Conservation (phyloP, 2,797 vertebrate species). For the Macropodus opercularis region DNA sequence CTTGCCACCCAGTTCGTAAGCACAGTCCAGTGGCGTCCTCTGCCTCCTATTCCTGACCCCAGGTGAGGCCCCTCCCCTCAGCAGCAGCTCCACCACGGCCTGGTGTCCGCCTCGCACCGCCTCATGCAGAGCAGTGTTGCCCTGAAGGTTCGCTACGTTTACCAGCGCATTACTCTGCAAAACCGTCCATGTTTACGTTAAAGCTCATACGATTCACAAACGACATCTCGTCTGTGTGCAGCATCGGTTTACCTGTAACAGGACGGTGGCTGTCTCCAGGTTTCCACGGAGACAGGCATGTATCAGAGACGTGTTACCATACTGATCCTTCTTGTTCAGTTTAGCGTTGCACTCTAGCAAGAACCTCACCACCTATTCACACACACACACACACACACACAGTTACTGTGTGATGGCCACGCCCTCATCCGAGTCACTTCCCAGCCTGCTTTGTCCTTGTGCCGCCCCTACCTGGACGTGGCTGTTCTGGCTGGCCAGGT, state of each 20-base stretch:
- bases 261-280: slow-evolving; percentile 79
- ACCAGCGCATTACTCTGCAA: slow-evolving; percentile 85
- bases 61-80: slow-evolving; percentile 82
- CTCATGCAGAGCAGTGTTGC: slow-evolving; percentile 92
- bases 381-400: background rate
- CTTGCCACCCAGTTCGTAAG: slow-evolving; percentile 85
- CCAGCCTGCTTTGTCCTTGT: background rate
- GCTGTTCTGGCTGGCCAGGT: slow-evolving; percentile 91
- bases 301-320: slow-evolving; percentile 93
- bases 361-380: slow-evolving; percentile 87
- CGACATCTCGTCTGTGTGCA: rapidly evolving
- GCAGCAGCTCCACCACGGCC: slow-evolving; percentile 86
- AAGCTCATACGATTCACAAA: background rate
- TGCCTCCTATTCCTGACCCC: slow-evolving; percentile 86
- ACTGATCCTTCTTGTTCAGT: slow-evolving; percentile 90
- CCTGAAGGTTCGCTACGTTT: slow-evolving; percentile 85
- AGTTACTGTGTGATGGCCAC: background rate
- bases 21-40: slow-evolving; percentile 86
- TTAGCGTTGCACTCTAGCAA: slow-evolving; percentile 89
- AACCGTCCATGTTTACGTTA: background rate
- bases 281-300: slow-evolving; percentile 87
- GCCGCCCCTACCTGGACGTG: slow-evolving; percentile 83
- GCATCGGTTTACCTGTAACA: slow-evolving; percentile 84
- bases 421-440: too few species aligned
- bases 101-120: slow-evolving; percentile 82